Evolutionary conservation across 2,113 vertebrate species (phyloP), one percentile per base, ranked within the genome.

Genomic region (Origma solitaria): DNA sequence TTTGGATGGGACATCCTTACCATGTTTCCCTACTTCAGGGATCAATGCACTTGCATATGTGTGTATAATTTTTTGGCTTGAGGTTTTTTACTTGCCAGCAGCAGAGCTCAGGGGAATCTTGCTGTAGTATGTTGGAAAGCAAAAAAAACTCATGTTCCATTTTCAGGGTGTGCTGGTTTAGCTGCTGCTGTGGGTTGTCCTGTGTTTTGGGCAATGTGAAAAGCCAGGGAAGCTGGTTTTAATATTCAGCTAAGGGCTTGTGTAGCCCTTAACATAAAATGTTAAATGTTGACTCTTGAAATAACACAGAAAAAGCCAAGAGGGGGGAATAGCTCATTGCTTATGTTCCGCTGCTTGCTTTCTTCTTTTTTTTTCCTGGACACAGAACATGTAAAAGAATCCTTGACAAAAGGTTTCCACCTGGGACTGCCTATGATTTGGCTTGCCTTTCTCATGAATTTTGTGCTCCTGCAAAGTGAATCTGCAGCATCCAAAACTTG

Each of bases 311-410:
- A n/a, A 35, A 42, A 62, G 27, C 27, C 22, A 24, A 2, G 11
- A 11, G 12, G 3, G 1, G 4, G 22, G 15, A 92, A 49, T 18
- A 86, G 15, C 13, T 88, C 17, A 40, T 27, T 64, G 42, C 12
- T 86, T 40, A 28, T 1, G 0, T 69, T 53, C 38, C n/a, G n/a
- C 27, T 30, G 6, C 9, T 2, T 40, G 3, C 11, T 30, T 19
- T 50, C 13, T 22, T 14, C 15, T 13, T 6, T 23, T 22, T 23
- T 13, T 6, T 23, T 50, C 1, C 57, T 90, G 44, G 37, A 27
- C 2, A 8, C 14, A 82, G 16, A 68, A 65, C n/a, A 68, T 30
- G 13, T 56, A 50, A 65, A 82, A 89, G 17, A 64, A 88, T 50
- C 21, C 37, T 33, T 76, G 49, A 61, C 69, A 71, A 80, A 80